These are phyloP conservation scores for Eremophila alpestris DNA, from an alignment of 2,797 vertebrate genomes.

Conservation along the genomic window DNA sequence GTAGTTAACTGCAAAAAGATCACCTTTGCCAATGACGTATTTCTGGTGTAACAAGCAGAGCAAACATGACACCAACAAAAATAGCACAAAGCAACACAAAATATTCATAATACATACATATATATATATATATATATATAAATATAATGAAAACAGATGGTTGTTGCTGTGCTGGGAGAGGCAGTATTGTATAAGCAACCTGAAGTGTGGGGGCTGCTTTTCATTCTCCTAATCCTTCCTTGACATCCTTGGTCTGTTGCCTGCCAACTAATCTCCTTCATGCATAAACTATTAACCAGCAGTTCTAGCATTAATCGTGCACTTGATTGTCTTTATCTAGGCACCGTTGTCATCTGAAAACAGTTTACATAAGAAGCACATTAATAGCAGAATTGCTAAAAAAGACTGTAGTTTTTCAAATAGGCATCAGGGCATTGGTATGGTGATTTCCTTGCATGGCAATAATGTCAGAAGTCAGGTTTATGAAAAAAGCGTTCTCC, in stretches of 20 bases:
- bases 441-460: not conserved
- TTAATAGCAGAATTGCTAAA: not conserved
- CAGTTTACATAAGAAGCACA: not conserved
- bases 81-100: not conserved
- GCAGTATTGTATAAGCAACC: not conserved
- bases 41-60: not conserved
- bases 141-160: not conserved
- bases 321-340: not conserved
- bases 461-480: not conserved
- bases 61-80: not conserved
- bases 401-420: not conserved
- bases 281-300: slow-evolving; percentile 11
- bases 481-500: not conserved
- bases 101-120: too few species aligned
- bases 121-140: too few species aligned
- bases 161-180: not conserved
- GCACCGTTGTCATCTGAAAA: not conserved
- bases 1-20: not conserved
- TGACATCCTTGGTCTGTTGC: slow-evolving; percentile 21
- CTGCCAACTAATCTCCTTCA: slow-evolving; percentile 25
- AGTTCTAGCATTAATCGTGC: not conserved
- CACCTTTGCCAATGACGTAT: not conserved
- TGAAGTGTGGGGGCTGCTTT: not conserved
- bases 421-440: not conserved
- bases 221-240: slow-evolving; percentile 23